Evolutionary conservation across 2,797 vertebrate genomes (phyloP), one percentile per base, ranked within the genome.

Genomic region (Threskiornis aethiopicus): DNA sequence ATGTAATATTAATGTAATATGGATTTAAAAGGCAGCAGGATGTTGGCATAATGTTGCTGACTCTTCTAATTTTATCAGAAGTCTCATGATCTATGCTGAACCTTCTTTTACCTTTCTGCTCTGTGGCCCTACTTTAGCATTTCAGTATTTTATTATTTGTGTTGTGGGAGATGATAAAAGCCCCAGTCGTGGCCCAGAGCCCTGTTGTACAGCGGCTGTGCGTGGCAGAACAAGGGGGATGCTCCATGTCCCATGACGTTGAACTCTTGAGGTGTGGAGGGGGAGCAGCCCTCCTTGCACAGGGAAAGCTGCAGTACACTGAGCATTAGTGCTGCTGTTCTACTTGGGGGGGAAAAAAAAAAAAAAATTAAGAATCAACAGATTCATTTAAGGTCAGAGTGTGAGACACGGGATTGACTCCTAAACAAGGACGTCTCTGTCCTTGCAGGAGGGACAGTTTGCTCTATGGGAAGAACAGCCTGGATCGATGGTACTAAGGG

Each of bases 1-100:
- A 92, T 89, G 87, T 37, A 87, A 92, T 95, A 95, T 96, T 94
- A 92, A 95, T 95, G 87, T 33, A 10, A 52, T 76, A 31, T 2
- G 59, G 87, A 25, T 92, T 89, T 64, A 61, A 92, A 89, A 91
- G 72, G 84, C 80, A 82, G 70, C 51, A 73, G 69, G 87, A 66
- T 93, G 92, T 92, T 70, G 66, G 78, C 12, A n/a, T 76, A 59
- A 66, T 65, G 87, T 49, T 89, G 90, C 92, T 85, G 94, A 83
- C 89, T 92, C 59, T 80, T 87, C 81, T 49, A 9, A 87, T 94
- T 85, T 75, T 71, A 25, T 64, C 75, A 13, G 28, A 3, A 18
- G 47, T 29, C 55, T 82, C 65, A 12, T 25, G 87, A 72, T 70
- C 78, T n/a, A 1, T 47, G 66, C 71, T 87, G 89, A 95, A 54